Conservation (phyloP, 2,888 invertebrate genomes). For the Ormyrus pomaceus region DNA sequence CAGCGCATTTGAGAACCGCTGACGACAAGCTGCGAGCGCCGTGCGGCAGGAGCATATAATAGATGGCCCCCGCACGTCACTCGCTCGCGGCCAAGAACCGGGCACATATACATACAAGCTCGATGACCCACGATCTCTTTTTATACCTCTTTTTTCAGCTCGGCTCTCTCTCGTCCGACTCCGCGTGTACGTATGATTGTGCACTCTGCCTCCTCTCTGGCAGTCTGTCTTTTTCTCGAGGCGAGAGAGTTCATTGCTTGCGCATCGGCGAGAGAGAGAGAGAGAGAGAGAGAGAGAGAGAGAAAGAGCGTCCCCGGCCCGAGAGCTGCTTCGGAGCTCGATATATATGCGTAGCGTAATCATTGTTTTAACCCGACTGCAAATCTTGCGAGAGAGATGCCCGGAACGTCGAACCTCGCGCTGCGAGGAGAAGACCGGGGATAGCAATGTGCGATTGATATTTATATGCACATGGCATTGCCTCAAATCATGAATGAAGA, state of each 20-base stretch:
- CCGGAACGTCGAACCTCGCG: slow-evolving; percentile 34
- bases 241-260: slow-evolving; percentile 33
- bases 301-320: background rate
- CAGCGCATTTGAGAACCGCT: slow-evolving; percentile 24
- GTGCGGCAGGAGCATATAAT: background rate
- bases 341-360: slow-evolving; percentile 40
- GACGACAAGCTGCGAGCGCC: background rate
- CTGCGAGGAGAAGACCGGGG: background rate
- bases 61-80: slow-evolving; percentile 36
- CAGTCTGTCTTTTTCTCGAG: background rate
- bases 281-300: background rate
- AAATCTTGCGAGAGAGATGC: slow-evolving; percentile 24
- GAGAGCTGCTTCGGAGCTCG: background rate
- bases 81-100: slow-evolving; percentile 12
- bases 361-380: slow-evolving; percentile 45
- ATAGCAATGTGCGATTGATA: slow-evolving; percentile 13
- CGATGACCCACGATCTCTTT: slow-evolving; percentile 54
- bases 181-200: background rate
- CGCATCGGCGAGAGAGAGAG: slow-evolving; percentile 1
- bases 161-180: background rate
- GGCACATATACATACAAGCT: slow-evolving; percentile 24
- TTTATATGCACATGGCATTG: slow-evolving; percentile 20
- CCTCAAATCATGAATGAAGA: slow-evolving; percentile 31
- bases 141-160: slow-evolving; percentile 46
- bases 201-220: background rate